phyloP scores from a whole-genome alignment of 2,113 vertebrate genomes.

The Tachysurus fulvidraco region DNA sequence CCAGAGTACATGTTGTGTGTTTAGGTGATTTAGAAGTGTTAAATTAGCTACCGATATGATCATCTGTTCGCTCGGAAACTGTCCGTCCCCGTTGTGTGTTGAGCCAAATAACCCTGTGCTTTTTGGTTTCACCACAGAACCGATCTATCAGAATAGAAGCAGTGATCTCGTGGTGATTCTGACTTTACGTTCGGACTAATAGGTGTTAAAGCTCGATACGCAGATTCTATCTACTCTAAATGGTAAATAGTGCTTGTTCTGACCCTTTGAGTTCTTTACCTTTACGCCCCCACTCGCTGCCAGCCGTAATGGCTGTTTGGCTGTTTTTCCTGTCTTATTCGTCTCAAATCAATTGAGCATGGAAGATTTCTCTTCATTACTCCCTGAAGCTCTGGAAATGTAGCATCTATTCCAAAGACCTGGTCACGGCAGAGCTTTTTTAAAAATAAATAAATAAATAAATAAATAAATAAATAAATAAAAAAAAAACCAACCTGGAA shows the following conservation, averaged over 20 bases:
- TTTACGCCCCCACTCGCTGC: conserved; percentile 17
- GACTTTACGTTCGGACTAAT: not conserved
- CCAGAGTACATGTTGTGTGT: not conserved
- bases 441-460: too few relatives aligned
- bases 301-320: conserved; percentile 40
- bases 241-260: not conserved
- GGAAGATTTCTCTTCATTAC: conserved; percentile 52
- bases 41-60: not conserved
- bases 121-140: not conserved
- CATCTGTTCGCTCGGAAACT: not conserved
- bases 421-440: conserved; percentile 26
- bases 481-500: not conserved
- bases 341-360: conserved; percentile 54
- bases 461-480: too few relatives aligned
- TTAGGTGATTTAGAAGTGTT: not conserved
- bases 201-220: conserved; percentile 9
- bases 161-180: not conserved
- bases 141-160: not conserved
- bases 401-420: conserved; percentile 37
- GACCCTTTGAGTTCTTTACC: conserved; percentile 31
- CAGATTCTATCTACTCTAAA: conserved; percentile 16
- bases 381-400: conserved; percentile 28
- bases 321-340: conserved; percentile 37
- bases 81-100: not conserved
- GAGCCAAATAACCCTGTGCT: not conserved